Evolutionary conservation across 2,797 vertebrate species (phyloP).

Genomic region (Podargus strigoides): DNA sequence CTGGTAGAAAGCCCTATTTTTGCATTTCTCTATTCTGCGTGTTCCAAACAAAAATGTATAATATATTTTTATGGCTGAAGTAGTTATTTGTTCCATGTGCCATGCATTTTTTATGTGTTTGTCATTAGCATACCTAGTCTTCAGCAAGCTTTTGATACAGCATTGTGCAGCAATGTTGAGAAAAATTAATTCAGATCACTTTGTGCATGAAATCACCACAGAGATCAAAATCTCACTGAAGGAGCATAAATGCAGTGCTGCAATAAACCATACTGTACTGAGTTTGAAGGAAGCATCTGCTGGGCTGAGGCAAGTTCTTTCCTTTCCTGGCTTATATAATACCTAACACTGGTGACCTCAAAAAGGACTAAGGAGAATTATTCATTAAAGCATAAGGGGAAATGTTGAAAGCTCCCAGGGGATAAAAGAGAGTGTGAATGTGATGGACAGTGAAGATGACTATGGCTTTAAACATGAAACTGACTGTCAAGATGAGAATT

Average conservation of each 20-base stretch:
- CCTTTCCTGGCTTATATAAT: neutral
- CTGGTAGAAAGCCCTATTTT: neutral
- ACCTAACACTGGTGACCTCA: neutral
- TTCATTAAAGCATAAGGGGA: neutral
- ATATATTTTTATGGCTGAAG: slow-evolving; percentile 10
- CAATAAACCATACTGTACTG: neutral
- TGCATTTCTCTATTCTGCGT: neutral
- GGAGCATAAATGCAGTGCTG: neutral
- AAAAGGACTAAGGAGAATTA: slow-evolving; percentile 1
- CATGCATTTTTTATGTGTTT: neutral
- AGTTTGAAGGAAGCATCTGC: neutral
- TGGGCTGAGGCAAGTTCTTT: neutral
- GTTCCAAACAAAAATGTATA: neutral
- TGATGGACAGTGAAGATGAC: neutral
- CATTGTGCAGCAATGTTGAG: neutral
- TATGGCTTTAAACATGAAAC: neutral
- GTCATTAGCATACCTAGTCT: neutral
- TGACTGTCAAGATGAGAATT: neutral
- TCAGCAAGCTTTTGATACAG: slow-evolving; percentile 5
- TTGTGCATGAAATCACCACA: neutral
- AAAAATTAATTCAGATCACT: slow-evolving; percentile 19
- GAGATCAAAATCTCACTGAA: neutral
- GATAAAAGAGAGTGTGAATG: neutral
- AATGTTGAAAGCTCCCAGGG: neutral
- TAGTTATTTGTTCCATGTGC: neutral